Evolutionary conservation across 1,140 invertebrate species (phyloP).

Genomic region (Phenacoccus solenopsis): DNA sequence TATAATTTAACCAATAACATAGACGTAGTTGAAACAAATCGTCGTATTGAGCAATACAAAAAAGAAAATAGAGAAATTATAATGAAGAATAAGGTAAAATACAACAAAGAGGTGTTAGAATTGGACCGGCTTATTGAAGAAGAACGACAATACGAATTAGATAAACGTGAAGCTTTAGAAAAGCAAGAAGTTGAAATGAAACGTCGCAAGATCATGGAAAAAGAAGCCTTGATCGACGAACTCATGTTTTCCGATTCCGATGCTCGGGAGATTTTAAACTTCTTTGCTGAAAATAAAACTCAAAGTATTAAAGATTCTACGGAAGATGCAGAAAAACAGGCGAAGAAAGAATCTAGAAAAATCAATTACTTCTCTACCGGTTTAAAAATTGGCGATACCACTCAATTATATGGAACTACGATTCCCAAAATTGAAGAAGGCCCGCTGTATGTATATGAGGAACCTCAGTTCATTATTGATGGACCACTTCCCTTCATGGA

Average conservation of each 20-base stretch:
- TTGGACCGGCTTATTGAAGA: slow-evolving; percentile 74
- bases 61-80: slow-evolving; percentile 86
- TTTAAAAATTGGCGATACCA: slow-evolving; percentile 41
- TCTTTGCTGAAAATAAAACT: slow-evolving; percentile 19
- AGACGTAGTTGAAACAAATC: slow-evolving; percentile 78
- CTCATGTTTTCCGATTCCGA: slow-evolving; percentile 73
- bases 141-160: slow-evolving; percentile 37
- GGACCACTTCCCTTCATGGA: slow-evolving; percentile 58
- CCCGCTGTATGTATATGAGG: slow-evolving; percentile 54
- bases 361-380: slow-evolving; percentile 64
- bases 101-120: slow-evolving; percentile 53
- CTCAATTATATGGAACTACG: slow-evolving; percentile 34
- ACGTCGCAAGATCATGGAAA: slow-evolving; percentile 66
- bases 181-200: slow-evolving; percentile 59
- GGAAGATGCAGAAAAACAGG: slow-evolving; percentile 29
- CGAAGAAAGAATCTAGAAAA: slow-evolving; percentile 32
- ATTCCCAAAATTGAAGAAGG: slow-evolving; percentile 61
- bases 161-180: slow-evolving; percentile 29
- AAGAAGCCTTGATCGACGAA: slow-evolving; percentile 85
- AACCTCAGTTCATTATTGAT: slow-evolving; percentile 43
- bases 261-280: slow-evolving; percentile 48
- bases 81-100: slow-evolving; percentile 60
- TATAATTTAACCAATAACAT: slow-evolving; percentile 86
- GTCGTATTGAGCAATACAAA: slow-evolving; percentile 82
- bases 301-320: slow-evolving; percentile 30